phyloP scores from a whole-genome alignment of 2,113 vertebrate species.

The Antechinus flavipes region DNA sequence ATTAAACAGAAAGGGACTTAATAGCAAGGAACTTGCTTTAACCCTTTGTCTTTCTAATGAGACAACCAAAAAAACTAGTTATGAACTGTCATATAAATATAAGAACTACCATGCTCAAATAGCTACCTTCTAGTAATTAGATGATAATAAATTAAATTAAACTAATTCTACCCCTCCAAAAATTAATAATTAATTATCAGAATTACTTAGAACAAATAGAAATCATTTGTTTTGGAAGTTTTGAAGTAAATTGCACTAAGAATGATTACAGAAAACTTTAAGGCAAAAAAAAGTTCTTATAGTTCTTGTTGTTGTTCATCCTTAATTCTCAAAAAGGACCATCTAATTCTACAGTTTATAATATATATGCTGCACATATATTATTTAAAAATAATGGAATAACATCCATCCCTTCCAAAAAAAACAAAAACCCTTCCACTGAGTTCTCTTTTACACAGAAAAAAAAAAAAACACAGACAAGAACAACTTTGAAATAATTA shows the following conservation, averaged over 20 bases:
- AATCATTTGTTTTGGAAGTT: slow-evolving; percentile 1
- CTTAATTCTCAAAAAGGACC: too few species aligned
- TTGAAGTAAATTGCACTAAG: neutral
- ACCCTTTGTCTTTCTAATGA: neutral
- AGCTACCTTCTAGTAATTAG: neutral
- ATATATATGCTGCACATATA: neutral
- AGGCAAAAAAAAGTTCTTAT: slow-evolving; percentile 32
- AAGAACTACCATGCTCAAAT: neutral
- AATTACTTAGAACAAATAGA: slow-evolving; percentile 1
- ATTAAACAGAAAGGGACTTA: slow-evolving; percentile 18
- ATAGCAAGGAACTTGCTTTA: neutral
- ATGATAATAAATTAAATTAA: slow-evolving; percentile 5
- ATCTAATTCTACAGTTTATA: neutral
- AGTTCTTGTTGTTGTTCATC: too few species aligned
- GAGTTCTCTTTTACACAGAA: neutral
- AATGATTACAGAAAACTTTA: neutral
- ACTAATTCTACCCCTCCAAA: neutral
- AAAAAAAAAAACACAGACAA: neutral
- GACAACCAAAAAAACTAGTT: neutral
- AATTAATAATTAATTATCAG: neutral
- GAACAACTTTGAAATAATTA: neutral
- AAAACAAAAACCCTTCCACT: neutral
- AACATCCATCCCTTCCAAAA: neutral
- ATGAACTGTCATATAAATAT: neutral
- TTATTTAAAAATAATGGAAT: neutral